Percentiles rank a stretch among this genome's conserved stretches.
Evolutionary conservation across 1,140 invertebrate genomes (phyloP).

Genomic region (Nasonia longicornis): DNA sequence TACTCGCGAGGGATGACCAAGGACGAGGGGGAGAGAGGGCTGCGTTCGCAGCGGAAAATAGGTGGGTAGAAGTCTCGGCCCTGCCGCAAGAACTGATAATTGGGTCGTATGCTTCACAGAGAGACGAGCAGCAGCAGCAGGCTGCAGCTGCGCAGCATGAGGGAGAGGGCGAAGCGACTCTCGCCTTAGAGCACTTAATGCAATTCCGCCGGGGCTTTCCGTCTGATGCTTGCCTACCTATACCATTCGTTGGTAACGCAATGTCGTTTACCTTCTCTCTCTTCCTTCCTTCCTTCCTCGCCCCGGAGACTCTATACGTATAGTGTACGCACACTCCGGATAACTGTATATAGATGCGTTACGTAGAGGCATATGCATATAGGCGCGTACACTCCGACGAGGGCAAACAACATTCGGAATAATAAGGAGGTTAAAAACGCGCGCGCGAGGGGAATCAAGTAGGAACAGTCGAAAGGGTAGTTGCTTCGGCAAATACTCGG

Average conservation of each 20-base stretch:
- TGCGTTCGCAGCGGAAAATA: slow-evolving; percentile 49
- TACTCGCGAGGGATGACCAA: background rate
- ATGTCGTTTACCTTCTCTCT: slow-evolving; percentile 55
- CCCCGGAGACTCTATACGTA: background rate
- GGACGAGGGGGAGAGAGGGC: slow-evolving; percentile 29
- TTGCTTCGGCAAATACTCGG: background rate
- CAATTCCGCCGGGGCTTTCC: slow-evolving; percentile 58
- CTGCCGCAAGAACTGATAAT: slow-evolving; percentile 58
- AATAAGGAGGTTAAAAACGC: background rate
- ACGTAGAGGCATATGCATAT: no score
- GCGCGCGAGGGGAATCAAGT: no score
- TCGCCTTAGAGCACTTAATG: slow-evolving; percentile 60
- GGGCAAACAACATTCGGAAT: slow-evolving; percentile 46
- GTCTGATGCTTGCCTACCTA: slow-evolving; percentile 53
- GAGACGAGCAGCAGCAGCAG: background rate
- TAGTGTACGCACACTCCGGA: slow-evolving; percentile 10
- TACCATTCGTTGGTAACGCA: slow-evolving; percentile 54
- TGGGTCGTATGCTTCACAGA: slow-evolving; percentile 50
- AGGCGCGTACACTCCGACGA: background rate
- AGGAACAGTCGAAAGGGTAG: no score
- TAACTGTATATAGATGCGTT: slow-evolving; percentile 38
- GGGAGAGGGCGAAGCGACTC: slow-evolving; percentile 22
- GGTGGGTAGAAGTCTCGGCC: slow-evolving; percentile 33
- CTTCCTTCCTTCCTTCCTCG: slow-evolving; percentile 42
- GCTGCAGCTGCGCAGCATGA: slow-evolving; percentile 15